Base-by-base conservation (phyloP, 2,113 vertebrate species). In the Varanus salvator region DNA sequence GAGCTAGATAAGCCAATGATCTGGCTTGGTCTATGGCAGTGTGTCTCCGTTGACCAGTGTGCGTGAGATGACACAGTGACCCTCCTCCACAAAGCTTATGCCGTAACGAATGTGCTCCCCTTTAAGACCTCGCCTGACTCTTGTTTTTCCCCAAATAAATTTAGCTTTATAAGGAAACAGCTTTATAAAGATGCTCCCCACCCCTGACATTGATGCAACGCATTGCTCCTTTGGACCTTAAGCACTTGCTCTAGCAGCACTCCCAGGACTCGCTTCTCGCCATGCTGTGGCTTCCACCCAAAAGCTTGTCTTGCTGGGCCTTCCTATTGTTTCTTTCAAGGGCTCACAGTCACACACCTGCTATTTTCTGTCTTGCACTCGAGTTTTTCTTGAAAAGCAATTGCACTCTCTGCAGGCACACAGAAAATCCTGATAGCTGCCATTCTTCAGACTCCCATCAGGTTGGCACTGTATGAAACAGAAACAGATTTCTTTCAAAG, bases 231-330 rank as follows among this genome's bases (percentile, higher is more conserved):
- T 89, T 82, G 80, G 64, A 64, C 68, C 31, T 82, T 23, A 23
- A 3, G 0, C 1, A 38, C 60, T 82, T 50, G 52, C 54, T 71
- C 0, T 0, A 87, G 31, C 19, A 60, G 2, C 0, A 0, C 77
- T 0, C 21, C 27, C 89, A 80, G 78, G 2, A 48, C 1, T 60
- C 8, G 85, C 9, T 21, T 25, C 31, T 90, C 88, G 9, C 38
- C 4, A 0, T 3, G 34, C 0, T 74, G 21, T 29, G 19, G 25
- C n/a, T 86, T 88, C 72, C 81, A 80, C 0, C 0, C 19, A 54
- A 57, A n/a, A 50, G 29, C 38, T 87, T 8, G 9, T 8, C 48
- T 9, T 12, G 17, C 8, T 0, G 9, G 19, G n/a, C 27, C 68
- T 6, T 86, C 23, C 52, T 0, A 0, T 31, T 25, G 76, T 15